A percentile compares a stretch with the other conserved stretches of the same genome.
Evolutionary conservation across 2,888 invertebrate genomes (phyloP).

Genomic region (Sussaba pulchella): DNA sequence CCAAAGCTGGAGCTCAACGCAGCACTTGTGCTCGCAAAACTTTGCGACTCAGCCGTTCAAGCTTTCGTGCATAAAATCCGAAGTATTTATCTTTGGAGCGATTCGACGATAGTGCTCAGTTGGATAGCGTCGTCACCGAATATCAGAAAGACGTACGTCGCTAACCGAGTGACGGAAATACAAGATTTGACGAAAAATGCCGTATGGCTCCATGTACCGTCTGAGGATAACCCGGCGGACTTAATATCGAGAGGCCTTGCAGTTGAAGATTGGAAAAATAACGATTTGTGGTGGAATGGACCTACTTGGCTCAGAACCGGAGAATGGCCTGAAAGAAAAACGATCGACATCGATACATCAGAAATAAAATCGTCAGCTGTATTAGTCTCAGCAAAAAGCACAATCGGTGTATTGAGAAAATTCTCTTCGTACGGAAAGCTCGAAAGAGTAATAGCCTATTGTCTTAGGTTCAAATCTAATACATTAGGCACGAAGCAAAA

Average conservation of each 20-base stretch:
- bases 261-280: background rate
- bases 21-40: slow-evolving; percentile 43
- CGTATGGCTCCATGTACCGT: slow-evolving; percentile 43
- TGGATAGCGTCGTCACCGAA: slow-evolving; percentile 60
- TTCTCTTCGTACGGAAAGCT: slow-evolving; percentile 44
- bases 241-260: slow-evolving; percentile 44
- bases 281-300: slow-evolving; percentile 50
- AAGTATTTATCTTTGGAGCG: slow-evolving; percentile 59
- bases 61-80: slow-evolving; percentile 33
- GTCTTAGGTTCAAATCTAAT: background rate
- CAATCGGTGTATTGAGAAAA: slow-evolving; percentile 1
- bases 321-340: slow-evolving; percentile 14
- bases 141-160: slow-evolving; percentile 56
- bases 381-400: background rate
- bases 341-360: slow-evolving; percentile 5
- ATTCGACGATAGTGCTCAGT: slow-evolving; percentile 64
- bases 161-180: slow-evolving; percentile 56
- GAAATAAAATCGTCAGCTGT: slow-evolving; percentile 10
- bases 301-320: slow-evolving; percentile 52
- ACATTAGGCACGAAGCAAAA: background rate
- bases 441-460: slow-evolving; percentile 46
- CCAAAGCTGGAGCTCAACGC: slow-evolving; percentile 51
- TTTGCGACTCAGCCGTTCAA: background rate
- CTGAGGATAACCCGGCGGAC: slow-evolving; percentile 59
- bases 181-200: slow-evolving; percentile 24